These are phyloP conservation scores for Elachura formosa DNA, from an alignment of 2,113 vertebrate genomes.

Conservation along the genomic window DNA sequence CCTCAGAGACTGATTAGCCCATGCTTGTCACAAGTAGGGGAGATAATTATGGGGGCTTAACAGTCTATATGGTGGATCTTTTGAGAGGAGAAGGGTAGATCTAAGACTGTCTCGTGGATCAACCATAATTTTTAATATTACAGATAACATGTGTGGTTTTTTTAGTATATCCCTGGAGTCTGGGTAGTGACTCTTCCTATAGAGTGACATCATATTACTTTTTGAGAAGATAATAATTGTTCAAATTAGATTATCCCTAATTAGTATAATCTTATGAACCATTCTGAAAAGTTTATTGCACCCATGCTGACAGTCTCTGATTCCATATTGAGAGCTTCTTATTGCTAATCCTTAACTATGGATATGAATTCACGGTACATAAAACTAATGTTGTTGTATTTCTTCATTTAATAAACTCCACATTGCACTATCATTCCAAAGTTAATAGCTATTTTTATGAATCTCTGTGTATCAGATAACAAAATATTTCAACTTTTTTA, in stretches of 20 bases:
- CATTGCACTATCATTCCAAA: background rate
- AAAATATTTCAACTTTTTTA: background rate
- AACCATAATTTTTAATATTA: slow-evolving; percentile 79
- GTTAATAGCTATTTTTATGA: slow-evolving; percentile 7
- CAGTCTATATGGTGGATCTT: slow-evolving; percentile 81
- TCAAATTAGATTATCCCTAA: slow-evolving; percentile 82
- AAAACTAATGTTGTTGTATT: slow-evolving; percentile 63
- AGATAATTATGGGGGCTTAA: slow-evolving; percentile 86
- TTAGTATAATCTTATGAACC: slow-evolving; percentile 77
- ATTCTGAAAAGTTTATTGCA: slow-evolving; percentile 77
- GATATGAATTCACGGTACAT: slow-evolving; percentile 50
- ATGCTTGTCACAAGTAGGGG: slow-evolving; percentile 84
- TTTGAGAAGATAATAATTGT: slow-evolving; percentile 74
- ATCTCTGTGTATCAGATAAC: background rate
- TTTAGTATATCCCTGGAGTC: slow-evolving; percentile 62
- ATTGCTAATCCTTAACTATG: slow-evolving; percentile 68
- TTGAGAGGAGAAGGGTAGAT: slow-evolving; percentile 80
- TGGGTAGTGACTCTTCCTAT: slow-evolving; percentile 70
- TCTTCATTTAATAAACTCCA: slow-evolving; percentile 55
- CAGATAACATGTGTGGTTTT: slow-evolving; percentile 66
- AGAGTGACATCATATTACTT: slow-evolving; percentile 76
- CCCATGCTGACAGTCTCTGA: slow-evolving; percentile 60
- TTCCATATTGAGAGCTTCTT: slow-evolving; percentile 70
- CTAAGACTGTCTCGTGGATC: slow-evolving; percentile 78
- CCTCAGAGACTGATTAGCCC: slow-evolving; percentile 92